Evolutionary conservation across 1,140 invertebrate genomes (phyloP).

Genomic region (Thereuonema tuberculata): DNA sequence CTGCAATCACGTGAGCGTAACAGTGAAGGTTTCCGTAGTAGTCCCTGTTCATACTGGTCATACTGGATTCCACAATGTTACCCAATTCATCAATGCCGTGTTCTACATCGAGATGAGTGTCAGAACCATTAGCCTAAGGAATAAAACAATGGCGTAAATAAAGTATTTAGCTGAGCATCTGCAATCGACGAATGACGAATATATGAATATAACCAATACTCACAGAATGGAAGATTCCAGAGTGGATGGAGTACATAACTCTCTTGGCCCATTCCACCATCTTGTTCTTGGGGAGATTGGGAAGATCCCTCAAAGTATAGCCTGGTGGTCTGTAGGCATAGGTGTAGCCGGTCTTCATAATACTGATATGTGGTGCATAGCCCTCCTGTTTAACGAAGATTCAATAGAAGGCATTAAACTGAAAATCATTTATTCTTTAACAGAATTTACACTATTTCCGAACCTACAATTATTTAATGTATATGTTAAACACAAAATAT

Average conservation of each 20-base stretch:
- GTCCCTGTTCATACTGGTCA: constrained; percentile 48
- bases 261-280: background rate
- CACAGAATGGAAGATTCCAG: background rate
- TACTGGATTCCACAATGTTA: constrained; percentile 58
- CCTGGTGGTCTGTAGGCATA: background rate
- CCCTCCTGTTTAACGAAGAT: background rate
- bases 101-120: no score
- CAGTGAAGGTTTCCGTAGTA: constrained; percentile 38
- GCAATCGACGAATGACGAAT: no score
- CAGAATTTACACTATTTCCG: no score
- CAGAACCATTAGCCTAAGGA: no score
- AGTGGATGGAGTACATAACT: background rate
- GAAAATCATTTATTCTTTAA: no score
- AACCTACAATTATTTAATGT: no score
- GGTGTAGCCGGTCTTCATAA: background rate
- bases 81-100: constrained; percentile 64
- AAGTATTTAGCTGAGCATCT: no score
- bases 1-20: constrained; percentile 20
- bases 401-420: no score
- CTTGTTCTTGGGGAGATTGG: background rate
- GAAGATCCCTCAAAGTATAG: background rate
- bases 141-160: no score
- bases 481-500: no score
- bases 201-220: no score
- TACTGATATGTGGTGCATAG: background rate